Base-by-base conservation (phyloP, 2,113 vertebrate species). In the Puntigrus tetrazona region DNA sequence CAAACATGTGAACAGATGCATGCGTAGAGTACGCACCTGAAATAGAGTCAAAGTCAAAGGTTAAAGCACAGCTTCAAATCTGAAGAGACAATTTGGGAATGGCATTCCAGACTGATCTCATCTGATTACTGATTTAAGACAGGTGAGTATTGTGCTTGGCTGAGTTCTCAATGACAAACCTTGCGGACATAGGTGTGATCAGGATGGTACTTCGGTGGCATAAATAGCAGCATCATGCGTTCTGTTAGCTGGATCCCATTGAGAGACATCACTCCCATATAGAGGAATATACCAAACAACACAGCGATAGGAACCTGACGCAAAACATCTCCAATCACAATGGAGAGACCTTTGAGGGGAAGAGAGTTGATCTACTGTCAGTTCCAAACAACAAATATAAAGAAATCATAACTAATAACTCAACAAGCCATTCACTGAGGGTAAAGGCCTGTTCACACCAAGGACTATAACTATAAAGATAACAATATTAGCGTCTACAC, bases 201-300 rank as follows among this genome's bases (percentile, higher is more conserved):
- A 0, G 97, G 98, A 90, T 98, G 97, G 91, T 99, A 97, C 90
- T 99, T 99, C 65, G 98, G 95, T 0, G 98, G 98, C 96, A 98
- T 98, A 22, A 99, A 95, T 74, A 99, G 92, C 88, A 99, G 93
- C 92, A 97, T 94, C 86, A 98, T 93, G 83, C 98, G 94, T 91
- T 99, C 97, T 0, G 97, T 97, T 67, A 99, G 94, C 92, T 99
- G 97, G 92, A 99, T 98, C 14, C 98, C 98, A 0, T 97, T 99
- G 0, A 98, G 95, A 0, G 97, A 98, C 88, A 97, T 98, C 55
- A 98, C 95, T 0, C 97, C 97, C 97, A 98, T 98, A 91, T 98
- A 98, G 57, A 98, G 94, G 92, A 98, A 98, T 89, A 98, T 98
- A 0, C 97, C 97, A 22, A 98, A 98, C 81, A 98, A 95, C 67